Evolutionary conservation across 1,140 invertebrate species (phyloP), one percentile per base, ranked within the genome.

Genomic region (Nephila pilipes): DNA sequence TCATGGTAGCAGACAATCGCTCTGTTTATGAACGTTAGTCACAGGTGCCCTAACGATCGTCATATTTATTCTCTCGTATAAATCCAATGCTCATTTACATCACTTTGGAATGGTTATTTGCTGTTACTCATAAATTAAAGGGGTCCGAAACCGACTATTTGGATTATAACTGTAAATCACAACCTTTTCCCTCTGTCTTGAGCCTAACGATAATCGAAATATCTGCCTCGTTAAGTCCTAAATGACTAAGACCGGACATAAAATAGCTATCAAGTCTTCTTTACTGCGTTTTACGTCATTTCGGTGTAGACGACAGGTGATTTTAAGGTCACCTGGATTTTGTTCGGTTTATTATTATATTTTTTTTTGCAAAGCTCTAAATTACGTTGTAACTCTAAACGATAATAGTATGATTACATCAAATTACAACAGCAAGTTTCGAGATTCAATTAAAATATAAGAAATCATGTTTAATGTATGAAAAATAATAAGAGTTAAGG

Each of bases 61-160:
- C 58, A 69, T n/a, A n/a, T 54, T 87, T 69, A 87, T 32, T 58
- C 20, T n/a, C 12, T 16, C 16, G 12, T 36, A 58, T 85, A 85
- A 58, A 85, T 87, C 54, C 57, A 32, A 38, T 32, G 16, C 20
- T 87, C 60, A 87, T 87, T 87, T 65, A 25, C 85, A 87, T 87
- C 16, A 36, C 22, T 29, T 46, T 12, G 10, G 58, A 63, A 87
- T 36, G 32, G 85, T 63, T 63, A 63, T 87, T 65, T 63, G 85
- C 58, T 87, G 25, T 87, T 65, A 65, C 36, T 20, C 58, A 63
- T 87, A 63, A 87, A 63, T 87, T 87, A 87, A 87, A 60, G 29
- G n/a, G 22, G 54, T 60, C n/a, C n/a, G 58, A 25, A 18, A 32
- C n/a, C 16, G 29, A 36, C 57, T 85, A 36, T 85, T 85, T 58